phyloP scores from a whole-genome alignment of 2,888 invertebrate species.

The Zygaena filipendulae region DNA sequence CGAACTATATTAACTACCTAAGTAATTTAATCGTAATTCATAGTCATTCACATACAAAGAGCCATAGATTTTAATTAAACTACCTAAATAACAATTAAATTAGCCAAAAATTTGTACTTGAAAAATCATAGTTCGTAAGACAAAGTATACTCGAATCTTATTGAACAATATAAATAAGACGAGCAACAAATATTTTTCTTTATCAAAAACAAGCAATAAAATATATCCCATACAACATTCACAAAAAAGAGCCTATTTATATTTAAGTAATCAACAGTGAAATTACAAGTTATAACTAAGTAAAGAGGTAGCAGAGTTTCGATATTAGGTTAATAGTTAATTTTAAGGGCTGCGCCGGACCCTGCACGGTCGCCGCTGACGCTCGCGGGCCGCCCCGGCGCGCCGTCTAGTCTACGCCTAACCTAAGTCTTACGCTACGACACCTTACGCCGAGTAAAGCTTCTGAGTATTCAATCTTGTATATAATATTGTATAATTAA shows the following conservation, averaged over 20 bases:
- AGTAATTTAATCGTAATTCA: too few relatives aligned
- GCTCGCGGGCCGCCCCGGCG: conserved; percentile 50
- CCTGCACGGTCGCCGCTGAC: too few relatives aligned
- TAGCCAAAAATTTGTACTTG: conserved; percentile 66
- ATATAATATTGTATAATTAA: conserved; percentile 68
- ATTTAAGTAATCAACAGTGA: conserved; percentile 51
- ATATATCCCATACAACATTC: conserved; percentile 62
- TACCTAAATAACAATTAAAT: conserved; percentile 64
- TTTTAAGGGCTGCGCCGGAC: conserved; percentile 49
- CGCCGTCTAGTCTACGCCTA: conserved; percentile 36
- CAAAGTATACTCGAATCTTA: conserved; percentile 36
- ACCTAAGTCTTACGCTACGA: conserved; percentile 41
- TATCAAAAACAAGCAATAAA: conserved; percentile 58
- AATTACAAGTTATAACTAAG: conserved; percentile 55
- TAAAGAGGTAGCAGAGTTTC: conserved; percentile 67
- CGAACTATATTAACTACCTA: too few relatives aligned
- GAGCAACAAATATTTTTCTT: conserved; percentile 43
- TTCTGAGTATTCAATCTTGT: conserved; percentile 67
- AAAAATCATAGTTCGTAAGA: conserved; percentile 60
- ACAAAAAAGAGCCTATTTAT: conserved; percentile 48
- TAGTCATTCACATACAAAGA: too few relatives aligned
- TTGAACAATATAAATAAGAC: conserved; percentile 35
- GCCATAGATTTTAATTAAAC: conserved; percentile 21
- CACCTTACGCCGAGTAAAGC: conserved; percentile 67
- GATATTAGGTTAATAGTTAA: conserved; percentile 43